These are phyloP conservation scores for Ctenopoma kingsleyae DNA, from an alignment of 2,797 vertebrate species.

Conservation along the genomic window DNA sequence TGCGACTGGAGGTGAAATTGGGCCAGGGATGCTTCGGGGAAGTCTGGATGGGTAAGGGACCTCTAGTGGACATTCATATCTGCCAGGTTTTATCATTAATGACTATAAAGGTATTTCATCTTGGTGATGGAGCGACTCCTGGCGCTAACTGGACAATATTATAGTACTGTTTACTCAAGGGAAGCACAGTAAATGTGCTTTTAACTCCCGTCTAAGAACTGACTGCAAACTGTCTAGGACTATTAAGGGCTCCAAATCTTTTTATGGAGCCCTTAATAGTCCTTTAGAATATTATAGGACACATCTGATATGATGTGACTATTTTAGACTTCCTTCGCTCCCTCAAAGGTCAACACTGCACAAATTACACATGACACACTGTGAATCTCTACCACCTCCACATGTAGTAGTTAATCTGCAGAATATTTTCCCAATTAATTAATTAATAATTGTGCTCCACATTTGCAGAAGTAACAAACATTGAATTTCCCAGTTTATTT, in stretches of 20 bases:
- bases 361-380: not conserved
- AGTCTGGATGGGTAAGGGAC: constrained; percentile 97
- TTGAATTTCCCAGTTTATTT: too few species aligned
- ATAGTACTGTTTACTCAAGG: not conserved
- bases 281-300: not conserved
- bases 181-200: too few species aligned
- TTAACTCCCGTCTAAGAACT: not conserved
- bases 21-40: constrained; percentile 99
- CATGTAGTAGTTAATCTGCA: too few species aligned
- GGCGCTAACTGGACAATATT: not conserved
- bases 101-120: not conserved
- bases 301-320: not conserved
- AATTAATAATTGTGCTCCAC: not conserved
- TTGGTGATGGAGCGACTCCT: not conserved
- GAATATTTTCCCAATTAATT: not conserved
- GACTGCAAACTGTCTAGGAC: not conserved
- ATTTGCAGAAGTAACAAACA: not conserved
- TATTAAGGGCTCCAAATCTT: not conserved
- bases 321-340: not conserved
- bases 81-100: too few species aligned
- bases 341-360: not conserved
- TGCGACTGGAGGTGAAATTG: constrained; percentile 94
- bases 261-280: not conserved
- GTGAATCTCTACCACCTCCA: not conserved
- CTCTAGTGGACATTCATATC: not conserved